These are phyloP conservation scores for Pogonophryne albipinna DNA, from an alignment of 2,797 vertebrate species.

Conservation along the genomic window DNA sequence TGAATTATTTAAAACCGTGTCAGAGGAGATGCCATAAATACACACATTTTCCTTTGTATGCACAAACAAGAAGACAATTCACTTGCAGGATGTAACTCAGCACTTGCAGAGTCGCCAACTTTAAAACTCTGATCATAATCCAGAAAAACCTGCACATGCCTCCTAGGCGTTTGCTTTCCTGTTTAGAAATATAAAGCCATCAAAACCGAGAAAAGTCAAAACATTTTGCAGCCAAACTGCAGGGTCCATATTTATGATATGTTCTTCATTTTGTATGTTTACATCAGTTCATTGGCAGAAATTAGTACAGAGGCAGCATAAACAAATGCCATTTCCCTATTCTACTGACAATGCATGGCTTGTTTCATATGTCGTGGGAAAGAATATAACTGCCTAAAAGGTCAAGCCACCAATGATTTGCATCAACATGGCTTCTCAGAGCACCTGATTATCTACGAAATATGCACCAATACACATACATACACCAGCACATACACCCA, in stretches of 20 bases:
- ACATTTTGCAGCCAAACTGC: constrained; percentile 8
- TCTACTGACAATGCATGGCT: constrained; percentile 4
- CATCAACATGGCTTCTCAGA: constrained; percentile 22
- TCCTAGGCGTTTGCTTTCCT: constrained; percentile 42
- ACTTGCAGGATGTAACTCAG: constrained; percentile 22
- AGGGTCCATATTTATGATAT: constrained; percentile 14
- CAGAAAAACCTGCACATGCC: constrained; percentile 17
- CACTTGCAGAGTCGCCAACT: constrained; percentile 42
- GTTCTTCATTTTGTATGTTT: constrained; percentile 1
- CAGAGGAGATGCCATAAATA: constrained; percentile 50
- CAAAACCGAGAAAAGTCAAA: constrained; percentile 6
- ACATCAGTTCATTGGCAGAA: constrained; percentile 21
- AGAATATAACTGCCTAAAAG: constrained; percentile 26
- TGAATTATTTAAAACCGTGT: constrained; percentile 75
- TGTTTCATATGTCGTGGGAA: constrained; percentile 16
- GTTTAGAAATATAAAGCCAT: constrained; percentile 30
- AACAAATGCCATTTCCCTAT: constrained; percentile 10
- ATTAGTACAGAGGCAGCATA: neutral
- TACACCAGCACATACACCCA: constrained; percentile 8
- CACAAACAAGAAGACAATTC: constrained; percentile 27
- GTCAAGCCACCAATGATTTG: constrained; percentile 53
- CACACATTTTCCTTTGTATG: constrained; percentile 49
- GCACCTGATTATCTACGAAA: constrained; percentile 26
- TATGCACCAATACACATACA: neutral
- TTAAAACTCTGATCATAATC: constrained; percentile 58